Evolutionary conservation across 2,888 invertebrate species (phyloP), one percentile per base, ranked within the genome.

Genomic region (Scrobipalpa costella): DNA sequence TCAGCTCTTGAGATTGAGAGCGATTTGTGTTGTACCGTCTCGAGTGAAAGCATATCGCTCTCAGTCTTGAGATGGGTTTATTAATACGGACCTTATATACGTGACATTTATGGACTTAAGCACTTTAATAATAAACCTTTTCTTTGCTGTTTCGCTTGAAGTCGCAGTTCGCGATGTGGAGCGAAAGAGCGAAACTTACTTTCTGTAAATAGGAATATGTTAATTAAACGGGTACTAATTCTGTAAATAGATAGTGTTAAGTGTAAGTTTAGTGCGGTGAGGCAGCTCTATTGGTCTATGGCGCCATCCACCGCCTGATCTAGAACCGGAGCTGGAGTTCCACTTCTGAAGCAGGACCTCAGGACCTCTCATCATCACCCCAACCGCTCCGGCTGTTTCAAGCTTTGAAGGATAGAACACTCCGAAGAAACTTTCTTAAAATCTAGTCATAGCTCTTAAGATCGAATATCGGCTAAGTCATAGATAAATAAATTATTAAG

Each of bases 171-270:
- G 36, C 34, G n/a, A 17, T 11, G 27, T 34, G 8, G 17, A 21
- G 49, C 60, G 60, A 64, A 67, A 66, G 71, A 68, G 67, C 60
- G 63, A 63, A 68, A 69, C 70, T 72, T 71, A 70, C 76, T 74
- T 74, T 72, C 69, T 88, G 86, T 87, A 88, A 75, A 88, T 87
- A 87, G 74, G 77, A 77, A 81, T 83, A 84, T 78, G 78, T 81
- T 83, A 80, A 79, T 79, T 80, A 81, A 81, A 88, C 88, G 88
- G 88, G 87, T 85, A 86, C 88, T 87, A 87, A 88, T 83, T 81
- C 77, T 88, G 90, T 89, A 89, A 72, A 89, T 89, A 90, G 85
- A 73, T 88, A 88, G 88, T 80, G 77, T 50, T 90, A 89, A 87
- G 85, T 77, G 76, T 83, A 83, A 81, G 77, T 79, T 82, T 83